Conservation (phyloP, 2,888 invertebrate species). For the Drosophila atroscutellata region DNA sequence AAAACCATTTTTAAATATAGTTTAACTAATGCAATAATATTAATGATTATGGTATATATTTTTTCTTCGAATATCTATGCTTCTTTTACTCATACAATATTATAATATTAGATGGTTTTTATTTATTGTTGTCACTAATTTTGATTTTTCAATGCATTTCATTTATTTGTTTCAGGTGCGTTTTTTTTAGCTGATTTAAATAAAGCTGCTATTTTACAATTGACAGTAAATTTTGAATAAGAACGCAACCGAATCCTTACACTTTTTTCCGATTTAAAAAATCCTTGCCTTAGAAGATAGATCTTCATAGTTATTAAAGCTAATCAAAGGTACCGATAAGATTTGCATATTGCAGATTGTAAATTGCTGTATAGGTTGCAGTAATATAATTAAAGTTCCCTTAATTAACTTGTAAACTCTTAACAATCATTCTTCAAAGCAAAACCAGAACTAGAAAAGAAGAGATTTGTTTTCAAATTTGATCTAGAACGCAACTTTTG, state of each 20-base stretch:
- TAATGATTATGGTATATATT: conserved; percentile 37
- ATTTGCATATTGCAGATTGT: background rate
- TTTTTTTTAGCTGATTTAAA: background rate
- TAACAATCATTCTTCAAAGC: background rate
- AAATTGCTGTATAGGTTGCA: background rate
- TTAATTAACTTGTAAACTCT: background rate
- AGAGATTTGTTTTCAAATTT: background rate
- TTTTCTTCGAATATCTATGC: background rate
- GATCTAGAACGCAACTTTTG: background rate
- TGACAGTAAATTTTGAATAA: conserved; percentile 28
- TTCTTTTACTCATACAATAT: conserved; percentile 26
- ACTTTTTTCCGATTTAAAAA: background rate
- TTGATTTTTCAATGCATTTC: conserved; percentile 17
- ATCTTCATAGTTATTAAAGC: background rate
- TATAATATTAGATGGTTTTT: conserved; percentile 7
- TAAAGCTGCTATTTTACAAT: conserved; percentile 18
- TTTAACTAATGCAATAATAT: conserved; percentile 35
- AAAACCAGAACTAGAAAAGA: background rate
- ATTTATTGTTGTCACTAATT: conserved; percentile 35
- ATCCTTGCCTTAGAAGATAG: background rate
- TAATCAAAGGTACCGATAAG: background rate
- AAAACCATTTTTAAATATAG: conserved; percentile 11
- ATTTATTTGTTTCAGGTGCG: conserved; percentile 20
- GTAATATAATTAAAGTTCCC: background rate
- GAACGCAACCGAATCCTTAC: background rate